A percentile compares a stretch with the other conserved stretches of the same genome.
Conservation (phyloP, 1,140 invertebrate genomes). For the Tyrophagus putrescentiae region DNA sequence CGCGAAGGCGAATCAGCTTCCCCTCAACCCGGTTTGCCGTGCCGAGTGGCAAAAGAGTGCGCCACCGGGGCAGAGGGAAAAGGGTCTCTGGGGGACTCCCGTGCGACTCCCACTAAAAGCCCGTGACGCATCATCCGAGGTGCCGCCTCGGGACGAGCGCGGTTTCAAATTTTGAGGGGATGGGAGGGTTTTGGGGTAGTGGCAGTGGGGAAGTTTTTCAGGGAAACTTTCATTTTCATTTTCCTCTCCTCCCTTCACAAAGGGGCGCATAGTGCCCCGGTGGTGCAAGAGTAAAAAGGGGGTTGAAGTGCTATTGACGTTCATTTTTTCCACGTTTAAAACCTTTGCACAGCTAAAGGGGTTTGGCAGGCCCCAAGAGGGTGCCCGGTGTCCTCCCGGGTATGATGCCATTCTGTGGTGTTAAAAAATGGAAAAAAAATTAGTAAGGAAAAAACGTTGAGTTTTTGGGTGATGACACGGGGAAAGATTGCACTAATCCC, state of each 20-base stretch:
- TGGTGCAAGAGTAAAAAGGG: too few species aligned
- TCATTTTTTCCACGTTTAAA: too few species aligned
- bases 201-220: too few species aligned
- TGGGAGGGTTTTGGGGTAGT: background rate
- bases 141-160: slow-evolving; percentile 41
- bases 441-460: background rate
- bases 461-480: too few species aligned
- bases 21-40: slow-evolving; percentile 66
- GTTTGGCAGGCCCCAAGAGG: background rate
- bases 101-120: slow-evolving; percentile 53
- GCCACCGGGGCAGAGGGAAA: slow-evolving; percentile 65
- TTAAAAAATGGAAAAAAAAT: background rate
- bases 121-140: slow-evolving; percentile 62
- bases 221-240: too few species aligned
- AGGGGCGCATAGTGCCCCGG: too few species aligned
- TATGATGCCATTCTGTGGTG: slow-evolving; percentile 8
- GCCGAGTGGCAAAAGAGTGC: slow-evolving; percentile 56
- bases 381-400: background rate
- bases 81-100: slow-evolving; percentile 45
- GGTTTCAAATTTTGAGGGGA: slow-evolving; percentile 10
- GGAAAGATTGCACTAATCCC: too few species aligned
- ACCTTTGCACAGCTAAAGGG: background rate
- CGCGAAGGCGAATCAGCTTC: slow-evolving; percentile 51
- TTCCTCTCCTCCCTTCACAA: too few species aligned
- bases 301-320: too few species aligned